phyloP scores from a whole-genome alignment of 92 coral and sea anemone genomes.

The Palythoa grandiflora region DNA sequence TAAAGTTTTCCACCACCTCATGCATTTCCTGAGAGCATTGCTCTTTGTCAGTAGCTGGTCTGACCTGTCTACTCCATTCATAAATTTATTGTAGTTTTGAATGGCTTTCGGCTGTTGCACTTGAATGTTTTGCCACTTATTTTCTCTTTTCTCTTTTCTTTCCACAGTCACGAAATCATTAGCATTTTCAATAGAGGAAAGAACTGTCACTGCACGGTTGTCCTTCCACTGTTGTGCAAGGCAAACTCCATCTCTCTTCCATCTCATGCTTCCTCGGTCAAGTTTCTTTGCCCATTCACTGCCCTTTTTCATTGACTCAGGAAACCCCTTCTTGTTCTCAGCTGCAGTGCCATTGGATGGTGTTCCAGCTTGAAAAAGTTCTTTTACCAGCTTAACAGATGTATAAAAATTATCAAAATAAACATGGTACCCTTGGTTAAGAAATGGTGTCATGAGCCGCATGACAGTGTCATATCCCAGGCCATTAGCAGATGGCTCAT shows the following conservation, averaged over 20 bases:
- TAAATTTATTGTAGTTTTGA: constrained; percentile 26
- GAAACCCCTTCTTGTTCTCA: constrained; percentile 13
- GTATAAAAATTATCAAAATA: constrained; percentile 23
- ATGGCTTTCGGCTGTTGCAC: constrained; percentile 37
- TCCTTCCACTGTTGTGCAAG: constrained; percentile 25
- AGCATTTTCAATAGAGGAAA: constrained; percentile 7
- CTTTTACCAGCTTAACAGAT: constrained; percentile 7
- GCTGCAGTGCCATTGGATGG: constrained; percentile 13
- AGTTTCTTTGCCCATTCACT: constrained; percentile 21
- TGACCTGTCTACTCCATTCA: constrained; percentile 52
- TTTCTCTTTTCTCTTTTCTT: constrained; percentile 11
- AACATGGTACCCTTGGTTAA: constrained; percentile 8
- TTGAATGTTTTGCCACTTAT: constrained; percentile 15
- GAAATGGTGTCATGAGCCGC: constrained; percentile 27
- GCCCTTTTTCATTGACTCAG: constrained; percentile 10
- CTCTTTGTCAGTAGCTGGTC: constrained; percentile 48
- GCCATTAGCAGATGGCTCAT: constrained; percentile 14
- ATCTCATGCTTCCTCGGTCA: constrained; percentile 13
- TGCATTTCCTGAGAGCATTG: constrained; percentile 21
- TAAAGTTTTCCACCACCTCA: constrained; percentile 22
- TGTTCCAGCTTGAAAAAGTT: constrained; percentile 10
- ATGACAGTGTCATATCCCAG: constrained; percentile 17
- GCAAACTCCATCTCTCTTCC: constrained; percentile 9
- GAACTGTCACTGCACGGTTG: constrained; percentile 17
- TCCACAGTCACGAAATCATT: constrained; percentile 8